A percentile compares a stretch with the other conserved stretches of the same genome.
Conservation (phyloP, 2,888 invertebrate genomes). For the Ennomos erosarius region DNA sequence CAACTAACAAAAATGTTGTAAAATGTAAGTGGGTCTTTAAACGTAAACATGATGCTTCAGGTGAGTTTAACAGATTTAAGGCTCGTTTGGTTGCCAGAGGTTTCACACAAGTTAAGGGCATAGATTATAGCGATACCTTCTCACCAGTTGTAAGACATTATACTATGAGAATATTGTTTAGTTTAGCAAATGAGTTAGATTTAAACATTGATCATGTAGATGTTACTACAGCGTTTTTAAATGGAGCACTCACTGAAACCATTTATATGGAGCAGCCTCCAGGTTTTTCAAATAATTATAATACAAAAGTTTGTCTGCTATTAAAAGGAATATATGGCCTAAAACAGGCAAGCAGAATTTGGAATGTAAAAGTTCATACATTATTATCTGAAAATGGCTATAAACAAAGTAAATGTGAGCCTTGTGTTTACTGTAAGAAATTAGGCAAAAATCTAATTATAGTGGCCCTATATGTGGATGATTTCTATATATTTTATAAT, state of each 20-base stretch:
- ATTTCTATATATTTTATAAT: constrained; percentile 5
- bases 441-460: not conserved
- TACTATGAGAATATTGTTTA: constrained; percentile 26
- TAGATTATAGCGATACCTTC: not conserved
- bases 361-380: constrained; percentile 17
- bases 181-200: constrained; percentile 15
- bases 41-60: no score
- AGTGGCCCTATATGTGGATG: constrained; percentile 19
- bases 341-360: constrained; percentile 29
- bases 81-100: constrained; percentile 9
- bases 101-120: constrained; percentile 9
- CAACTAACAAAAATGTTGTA: no score
- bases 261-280: constrained; percentile 28
- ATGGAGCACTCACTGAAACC: constrained; percentile 21
- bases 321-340: constrained; percentile 33
- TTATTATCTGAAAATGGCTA: not conserved
- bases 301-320: constrained; percentile 25
- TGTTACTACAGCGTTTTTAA: constrained; percentile 24
- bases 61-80: not conserved
- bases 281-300: constrained; percentile 22
- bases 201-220: constrained; percentile 28
- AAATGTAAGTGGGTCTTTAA: no score
- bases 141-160: constrained; percentile 25
- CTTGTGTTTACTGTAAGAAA: constrained; percentile 4
- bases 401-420: constrained; percentile 2